Base-by-base conservation (phyloP, 2,888 invertebrate genomes). In the Drosophila ustulata region DNA sequence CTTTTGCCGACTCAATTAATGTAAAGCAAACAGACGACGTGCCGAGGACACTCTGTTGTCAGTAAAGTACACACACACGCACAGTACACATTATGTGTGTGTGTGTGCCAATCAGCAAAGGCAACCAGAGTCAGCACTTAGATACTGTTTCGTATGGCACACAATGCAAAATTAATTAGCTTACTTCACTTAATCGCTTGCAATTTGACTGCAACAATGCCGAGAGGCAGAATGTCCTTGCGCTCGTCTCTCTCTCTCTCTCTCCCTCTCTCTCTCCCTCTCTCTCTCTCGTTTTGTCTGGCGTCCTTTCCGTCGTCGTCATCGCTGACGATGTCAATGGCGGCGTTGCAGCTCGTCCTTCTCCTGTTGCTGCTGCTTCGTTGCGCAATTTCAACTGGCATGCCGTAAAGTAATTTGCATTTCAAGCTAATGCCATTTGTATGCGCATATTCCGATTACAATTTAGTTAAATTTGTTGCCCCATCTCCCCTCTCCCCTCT, bases 111-210 rank as follows among this genome's bases (percentile, higher is more conserved):
- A 79, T 75, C 75, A 75, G 49, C 23, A 32, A 39, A 57, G 39
- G 26, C 53, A 57, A 50, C n/a, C 46, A 45, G 47, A 49, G 52
- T 34, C 59, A 65, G 66, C 68, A 75, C 63, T 75, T 67, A 81
- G 65, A 53, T 57, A 57, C 55, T 59, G 62, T 64, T 57, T 71
- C 72, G 52, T 50, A 68, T 69, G 51, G 61, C 69, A 74, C 66
- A 89, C 89, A 86, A 89, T 89, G 83, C 86, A 85, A 89, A 86
- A 86, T 86, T 89, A 89, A 86, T 89, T 86, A 88, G 85, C 86
- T 86, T 82, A 89, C 89, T 86, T 86, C 89, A 75, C 76, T 88
- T 86, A 89, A 86, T 89, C 88, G 86, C 71, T 74, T 63, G 89
- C 89, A 88, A 83, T 88, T 83, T 81, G 89, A 86, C 71, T 83